Evolutionary conservation across 37 sponge, comb jelly and placozoan species (phyloP).

Genomic region (Beroe forskalii): DNA sequence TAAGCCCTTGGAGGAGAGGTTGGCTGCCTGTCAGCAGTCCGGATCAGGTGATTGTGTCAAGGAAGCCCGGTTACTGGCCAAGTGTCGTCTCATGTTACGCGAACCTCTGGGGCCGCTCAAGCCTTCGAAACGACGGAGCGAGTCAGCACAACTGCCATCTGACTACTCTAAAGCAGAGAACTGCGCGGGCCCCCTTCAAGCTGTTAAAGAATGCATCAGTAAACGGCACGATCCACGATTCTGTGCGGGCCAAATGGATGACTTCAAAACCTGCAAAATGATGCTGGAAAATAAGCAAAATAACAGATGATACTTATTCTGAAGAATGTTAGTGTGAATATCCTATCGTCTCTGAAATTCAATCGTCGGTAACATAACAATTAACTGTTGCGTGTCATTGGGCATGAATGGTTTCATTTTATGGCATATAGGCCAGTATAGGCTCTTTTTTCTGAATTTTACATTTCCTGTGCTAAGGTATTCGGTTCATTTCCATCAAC

Average conservation of each 20-base stretch:
- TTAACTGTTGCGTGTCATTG: too few species aligned
- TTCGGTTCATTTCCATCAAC: too few species aligned
- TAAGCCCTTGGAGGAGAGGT: not conserved
- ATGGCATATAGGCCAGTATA: too few species aligned
- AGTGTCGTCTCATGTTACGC: not conserved
- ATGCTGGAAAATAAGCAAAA: not conserved
- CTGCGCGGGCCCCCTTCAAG: not conserved
- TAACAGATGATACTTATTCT: not conserved
- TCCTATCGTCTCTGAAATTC: not conserved
- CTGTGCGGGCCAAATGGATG: not conserved
- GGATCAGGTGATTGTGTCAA: not conserved
- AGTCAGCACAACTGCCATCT: not conserved
- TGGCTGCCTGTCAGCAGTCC: not conserved
- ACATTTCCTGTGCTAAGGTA: too few species aligned
- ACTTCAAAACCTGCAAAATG: slow-evolving; percentile 45
- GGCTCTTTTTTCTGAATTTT: too few species aligned
- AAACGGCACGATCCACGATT: not conserved
- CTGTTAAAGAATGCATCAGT: not conserved
- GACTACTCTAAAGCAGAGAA: not conserved
- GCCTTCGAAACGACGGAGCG: not conserved
- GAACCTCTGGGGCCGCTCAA: not conserved
- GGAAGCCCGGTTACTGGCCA: not conserved
- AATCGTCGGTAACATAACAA: not conserved
- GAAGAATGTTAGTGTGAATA: too few species aligned
- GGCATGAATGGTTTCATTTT: too few species aligned